Conservation (phyloP, 2,797 vertebrate genomes). For the Anguilla pacifica region DNA sequence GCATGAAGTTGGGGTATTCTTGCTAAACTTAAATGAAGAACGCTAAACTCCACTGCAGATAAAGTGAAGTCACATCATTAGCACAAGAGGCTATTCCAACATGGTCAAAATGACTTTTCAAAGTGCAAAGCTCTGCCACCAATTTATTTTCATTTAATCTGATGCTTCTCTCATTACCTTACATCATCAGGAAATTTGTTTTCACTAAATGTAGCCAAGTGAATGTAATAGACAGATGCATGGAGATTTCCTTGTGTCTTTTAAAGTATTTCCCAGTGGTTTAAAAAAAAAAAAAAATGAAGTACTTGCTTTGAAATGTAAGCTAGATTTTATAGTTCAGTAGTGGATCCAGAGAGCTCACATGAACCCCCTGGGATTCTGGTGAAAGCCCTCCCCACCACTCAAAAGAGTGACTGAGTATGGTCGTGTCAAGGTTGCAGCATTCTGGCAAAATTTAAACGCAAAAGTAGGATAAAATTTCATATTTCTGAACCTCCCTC, state of each 20-base stretch:
- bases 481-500: neutral
- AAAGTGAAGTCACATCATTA: slow-evolving; percentile 16
- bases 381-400: too few relatives aligned
- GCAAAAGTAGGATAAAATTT: neutral
- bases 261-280: neutral
- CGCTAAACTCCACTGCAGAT: slow-evolving; percentile 10
- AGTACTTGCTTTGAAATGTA: neutral
- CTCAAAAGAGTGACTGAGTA: too few relatives aligned
- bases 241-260: neutral
- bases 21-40: slow-evolving; percentile 15
- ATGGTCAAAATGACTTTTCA: slow-evolving; percentile 18
- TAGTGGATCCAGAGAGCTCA: too few relatives aligned
- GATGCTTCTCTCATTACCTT: slow-evolving; percentile 19
- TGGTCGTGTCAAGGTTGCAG: too few relatives aligned
- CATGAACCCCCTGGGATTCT: too few relatives aligned
- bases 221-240: neutral
- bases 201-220: slow-evolving; percentile 10
- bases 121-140: slow-evolving; percentile 11
- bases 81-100: neutral
- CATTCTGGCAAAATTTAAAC: too few relatives aligned
- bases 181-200: slow-evolving; percentile 10
- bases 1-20: slow-evolving; percentile 13
- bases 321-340: neutral
- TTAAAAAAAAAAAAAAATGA: neutral
- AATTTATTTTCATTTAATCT: slow-evolving; percentile 30